Evolutionary conservation across 2,113 vertebrate species (phyloP).

Genomic region (Carassius gibelio): DNA sequence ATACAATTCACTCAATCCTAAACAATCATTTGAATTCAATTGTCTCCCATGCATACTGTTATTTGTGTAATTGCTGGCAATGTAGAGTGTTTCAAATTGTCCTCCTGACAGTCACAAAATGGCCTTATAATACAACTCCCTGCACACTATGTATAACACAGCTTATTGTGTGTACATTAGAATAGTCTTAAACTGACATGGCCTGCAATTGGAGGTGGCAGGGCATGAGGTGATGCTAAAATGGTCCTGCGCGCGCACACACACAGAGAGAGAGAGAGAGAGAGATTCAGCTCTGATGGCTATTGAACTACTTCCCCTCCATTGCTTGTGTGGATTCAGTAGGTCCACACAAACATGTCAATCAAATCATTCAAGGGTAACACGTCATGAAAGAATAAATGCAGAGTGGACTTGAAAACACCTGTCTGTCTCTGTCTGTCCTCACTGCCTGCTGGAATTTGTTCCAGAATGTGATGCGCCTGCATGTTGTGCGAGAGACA

Average conservation of each 20-base stretch:
- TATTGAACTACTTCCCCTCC: background rate
- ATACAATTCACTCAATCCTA: too few species aligned
- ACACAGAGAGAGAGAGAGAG: background rate
- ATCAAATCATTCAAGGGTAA: slow-evolving; percentile 30
- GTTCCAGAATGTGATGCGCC: slow-evolving; percentile 3
- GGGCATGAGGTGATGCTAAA: slow-evolving; percentile 47
- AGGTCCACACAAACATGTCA: slow-evolving; percentile 34
- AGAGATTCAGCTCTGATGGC: slow-evolving; percentile 3
- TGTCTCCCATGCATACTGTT: too few species aligned
- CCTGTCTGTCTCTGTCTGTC: slow-evolving; percentile 11
- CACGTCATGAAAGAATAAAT: slow-evolving; percentile 24
- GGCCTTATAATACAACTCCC: background rate
- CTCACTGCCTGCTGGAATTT: slow-evolving; percentile 27
- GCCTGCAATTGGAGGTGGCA: slow-evolving; percentile 24
- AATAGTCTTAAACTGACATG: slow-evolving; percentile 9
- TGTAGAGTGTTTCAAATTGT: background rate
- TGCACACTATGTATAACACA: background rate
- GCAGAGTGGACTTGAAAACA: slow-evolving; percentile 18
- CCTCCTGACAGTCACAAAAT: background rate
- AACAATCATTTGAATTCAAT: background rate
- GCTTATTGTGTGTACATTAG: slow-evolving; percentile 7
- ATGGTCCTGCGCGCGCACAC: slow-evolving; percentile 13
- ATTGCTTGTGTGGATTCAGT: slow-evolving; percentile 2
- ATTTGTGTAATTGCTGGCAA: background rate
- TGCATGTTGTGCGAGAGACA: slow-evolving; percentile 14